Evolutionary conservation across 2,888 invertebrate species (phyloP), one percentile per base, ranked within the genome.

Genomic region (Drosophila pseudotakahashii): DNA sequence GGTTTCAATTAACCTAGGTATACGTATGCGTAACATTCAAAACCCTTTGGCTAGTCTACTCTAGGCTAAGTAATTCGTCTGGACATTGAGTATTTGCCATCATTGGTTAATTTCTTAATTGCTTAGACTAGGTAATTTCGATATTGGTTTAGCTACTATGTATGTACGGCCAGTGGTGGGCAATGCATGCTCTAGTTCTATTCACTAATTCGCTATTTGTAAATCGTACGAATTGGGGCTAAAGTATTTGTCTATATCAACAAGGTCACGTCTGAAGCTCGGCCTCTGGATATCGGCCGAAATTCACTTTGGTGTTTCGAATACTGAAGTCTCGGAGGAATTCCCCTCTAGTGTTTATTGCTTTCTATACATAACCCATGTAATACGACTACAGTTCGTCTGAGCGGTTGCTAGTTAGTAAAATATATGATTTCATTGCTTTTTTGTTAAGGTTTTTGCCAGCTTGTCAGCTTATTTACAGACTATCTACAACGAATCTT

Each of bases 41-140:
- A 66, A 48, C 54, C 66, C 39, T 62, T 47, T 62, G 64, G 62
- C 53, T 64, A 53, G 34, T 36, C 51, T 45, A 48, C 36, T 58
- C 78, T 84, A 74, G 67, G 66, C 85, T 77, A 85, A 83, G 82
- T 82, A 82, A 79, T 52, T 79, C 64, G 81, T 86, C 82, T 82
- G 86, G 82, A 82, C 77, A 83, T 74, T 80, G 14, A 54, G 58
- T 69, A 52, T 48, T 63, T 72, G 44, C 36, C 32, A 45, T 67
- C 47, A 16, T 53, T 45, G 48, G 50, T 36, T 1, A 48, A 55
- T 61, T 34, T 44, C 61, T 62, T 64, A 67, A 55, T 61, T 34
- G 50, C 61, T 62, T 64, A 67, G 51, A 62, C 70, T 63, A 54
- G 37, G 51, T 78, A 71, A 26, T 51, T 45, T 61, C 54, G 34